These are phyloP conservation scores for Varanus salvator DNA, from an alignment of 2,113 vertebrate genomes.

Conservation along the genomic window DNA sequence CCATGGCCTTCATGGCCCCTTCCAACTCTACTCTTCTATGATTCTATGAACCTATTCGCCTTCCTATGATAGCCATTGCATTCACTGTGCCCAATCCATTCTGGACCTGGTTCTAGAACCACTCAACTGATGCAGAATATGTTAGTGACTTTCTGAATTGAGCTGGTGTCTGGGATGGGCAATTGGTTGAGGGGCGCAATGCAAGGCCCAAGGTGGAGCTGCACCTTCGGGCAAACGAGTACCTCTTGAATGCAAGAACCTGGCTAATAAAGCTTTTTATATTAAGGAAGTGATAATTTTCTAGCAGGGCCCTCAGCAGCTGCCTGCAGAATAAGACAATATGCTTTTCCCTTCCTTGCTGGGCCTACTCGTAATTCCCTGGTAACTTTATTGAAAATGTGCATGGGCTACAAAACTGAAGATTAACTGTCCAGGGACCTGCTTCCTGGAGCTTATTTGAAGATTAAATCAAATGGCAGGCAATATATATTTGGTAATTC, in stretches of 20 bases:
- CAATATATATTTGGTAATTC: conserved; percentile 80
- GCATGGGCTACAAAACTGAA: conserved; percentile 83
- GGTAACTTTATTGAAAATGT: conserved; percentile 83
- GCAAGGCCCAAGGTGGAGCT: neutral
- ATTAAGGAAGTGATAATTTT: conserved; percentile 71
- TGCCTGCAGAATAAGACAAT: conserved; percentile 74
- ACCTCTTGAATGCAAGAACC: conserved; percentile 19
- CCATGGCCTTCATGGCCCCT: no score
- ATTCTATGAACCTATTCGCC: no score
- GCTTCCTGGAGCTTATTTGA: conserved; percentile 81
- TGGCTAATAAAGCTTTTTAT: conserved; percentile 69
- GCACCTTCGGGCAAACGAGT: conserved; percentile 17
- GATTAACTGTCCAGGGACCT: conserved; percentile 82
- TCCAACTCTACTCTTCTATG: no score
- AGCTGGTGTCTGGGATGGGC: neutral
- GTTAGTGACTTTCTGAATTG: conserved; percentile 7
- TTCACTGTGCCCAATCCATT: neutral
- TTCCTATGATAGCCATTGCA: accelerated
- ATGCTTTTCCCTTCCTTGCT: conserved; percentile 66
- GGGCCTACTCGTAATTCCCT: conserved; percentile 73
- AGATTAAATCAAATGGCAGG: conserved; percentile 85
- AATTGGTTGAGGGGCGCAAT: neutral
- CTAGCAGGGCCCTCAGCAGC: conserved; percentile 62
- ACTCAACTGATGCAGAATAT: accelerated
- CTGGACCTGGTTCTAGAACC: neutral